Evolutionary conservation across 2,797 vertebrate genomes (phyloP).

Genomic region (Coregonus sp.): DNA sequence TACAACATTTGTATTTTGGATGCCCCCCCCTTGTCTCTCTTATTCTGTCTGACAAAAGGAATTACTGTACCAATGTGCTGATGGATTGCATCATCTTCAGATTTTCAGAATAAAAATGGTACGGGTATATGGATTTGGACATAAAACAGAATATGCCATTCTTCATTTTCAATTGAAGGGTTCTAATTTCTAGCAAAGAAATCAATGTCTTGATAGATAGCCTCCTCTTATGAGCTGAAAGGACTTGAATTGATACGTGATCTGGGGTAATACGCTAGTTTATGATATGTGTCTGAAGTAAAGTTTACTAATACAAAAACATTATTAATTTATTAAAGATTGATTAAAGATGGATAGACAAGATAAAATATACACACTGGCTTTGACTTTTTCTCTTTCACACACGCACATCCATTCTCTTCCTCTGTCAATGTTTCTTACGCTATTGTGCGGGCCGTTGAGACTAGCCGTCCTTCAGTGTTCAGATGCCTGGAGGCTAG

Average conservation of each 20-base stretch:
- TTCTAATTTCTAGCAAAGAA: conserved; percentile 37
- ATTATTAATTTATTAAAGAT: no score
- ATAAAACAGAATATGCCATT: conserved; percentile 26
- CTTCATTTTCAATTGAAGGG: conserved; percentile 53
- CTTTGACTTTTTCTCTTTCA: background rate
- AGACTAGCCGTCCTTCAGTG: background rate
- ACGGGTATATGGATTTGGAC: conserved; percentile 10
- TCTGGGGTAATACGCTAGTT: conserved; percentile 2
- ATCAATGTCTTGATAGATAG: conserved; percentile 56
- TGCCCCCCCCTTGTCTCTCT: background rate
- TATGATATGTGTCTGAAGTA: conserved; percentile 9
- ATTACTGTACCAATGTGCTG: conserved; percentile 34
- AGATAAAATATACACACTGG: conserved; percentile 10
- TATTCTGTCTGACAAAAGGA: conserved; percentile 26
- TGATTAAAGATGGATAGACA: conserved; percentile 16
- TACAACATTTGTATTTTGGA: no score
- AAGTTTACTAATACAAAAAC: no score
- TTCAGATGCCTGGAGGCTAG: background rate
- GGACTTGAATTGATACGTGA: conserved; percentile 13
- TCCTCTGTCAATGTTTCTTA: background rate
- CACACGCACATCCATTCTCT: background rate
- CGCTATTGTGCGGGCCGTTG: background rate
- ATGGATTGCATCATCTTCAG: conserved; percentile 49
- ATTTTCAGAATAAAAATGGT: conserved; percentile 40
- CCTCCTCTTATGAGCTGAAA: conserved; percentile 25